Conservation (phyloP, 2,113 vertebrate genomes). For the Bubalus kerabau region DNA sequence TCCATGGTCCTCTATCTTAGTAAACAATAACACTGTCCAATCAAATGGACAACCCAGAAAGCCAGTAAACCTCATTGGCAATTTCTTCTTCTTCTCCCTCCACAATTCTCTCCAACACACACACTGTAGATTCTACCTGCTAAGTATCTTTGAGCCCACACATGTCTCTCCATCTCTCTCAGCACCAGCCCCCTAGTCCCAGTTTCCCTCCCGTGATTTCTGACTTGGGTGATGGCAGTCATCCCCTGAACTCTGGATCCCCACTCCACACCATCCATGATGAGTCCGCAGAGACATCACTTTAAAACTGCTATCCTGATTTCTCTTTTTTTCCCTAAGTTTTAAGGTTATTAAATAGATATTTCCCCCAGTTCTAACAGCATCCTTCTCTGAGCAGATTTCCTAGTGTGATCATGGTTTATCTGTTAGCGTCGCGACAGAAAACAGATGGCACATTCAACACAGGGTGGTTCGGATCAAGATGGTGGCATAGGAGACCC, state of each 20-base stretch:
- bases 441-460: not conserved
- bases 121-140: not conserved
- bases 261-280: not conserved
- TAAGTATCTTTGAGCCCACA: not conserved
- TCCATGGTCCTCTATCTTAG: not conserved
- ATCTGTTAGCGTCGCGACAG: not conserved
- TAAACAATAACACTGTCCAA: not conserved
- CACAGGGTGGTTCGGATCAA: not conserved
- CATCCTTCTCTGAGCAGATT: not conserved
- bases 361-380: not conserved
- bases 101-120: not conserved
- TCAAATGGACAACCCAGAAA: not conserved
- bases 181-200: fast-evolving
- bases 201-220: not conserved
- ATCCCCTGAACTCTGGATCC: not conserved
- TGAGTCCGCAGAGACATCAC: not conserved
- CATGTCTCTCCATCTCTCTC: not conserved
- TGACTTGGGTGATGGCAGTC: not conserved
- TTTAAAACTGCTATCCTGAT: not conserved
- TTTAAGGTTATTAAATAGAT: not conserved
- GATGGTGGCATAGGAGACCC: not conserved
- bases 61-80: not conserved
- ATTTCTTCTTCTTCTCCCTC: not conserved
- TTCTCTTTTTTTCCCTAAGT: not conserved
- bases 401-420: not conserved